Evolutionary conservation across 2,113 vertebrate genomes (phyloP).

Genomic region (Dissostichus mawsoni): DNA sequence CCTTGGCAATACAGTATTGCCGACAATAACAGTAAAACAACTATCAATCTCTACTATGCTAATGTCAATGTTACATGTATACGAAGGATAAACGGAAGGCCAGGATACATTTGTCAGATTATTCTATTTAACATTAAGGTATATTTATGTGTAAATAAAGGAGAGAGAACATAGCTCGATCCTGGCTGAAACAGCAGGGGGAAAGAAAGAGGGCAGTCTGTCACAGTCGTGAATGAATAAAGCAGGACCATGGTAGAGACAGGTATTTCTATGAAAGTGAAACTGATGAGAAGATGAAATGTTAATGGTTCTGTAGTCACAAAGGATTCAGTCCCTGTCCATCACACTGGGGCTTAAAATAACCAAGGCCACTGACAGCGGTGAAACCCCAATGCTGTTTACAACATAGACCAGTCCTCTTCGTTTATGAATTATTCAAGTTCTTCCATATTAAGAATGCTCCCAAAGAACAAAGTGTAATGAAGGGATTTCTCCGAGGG

Average conservation of each 20-base stretch:
- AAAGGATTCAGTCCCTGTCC: constrained; percentile 41
- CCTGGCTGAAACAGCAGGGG: not conserved
- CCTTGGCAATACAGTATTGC: not conserved
- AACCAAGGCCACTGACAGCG: constrained; percentile 51
- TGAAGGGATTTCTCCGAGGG: constrained; percentile 66
- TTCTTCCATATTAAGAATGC: constrained; percentile 65
- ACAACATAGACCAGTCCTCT: constrained; percentile 64
- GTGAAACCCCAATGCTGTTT: constrained; percentile 68
- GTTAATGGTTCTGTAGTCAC: constrained; percentile 55
- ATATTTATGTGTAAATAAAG: constrained; percentile 3
- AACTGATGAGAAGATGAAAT: constrained; percentile 67
- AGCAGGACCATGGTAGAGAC: constrained; percentile 39
- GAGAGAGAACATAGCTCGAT: constrained; percentile 1
- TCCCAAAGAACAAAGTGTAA: constrained; percentile 68
- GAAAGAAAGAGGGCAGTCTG: constrained; percentile 8
- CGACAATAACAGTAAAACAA: not conserved
- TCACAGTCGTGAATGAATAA: constrained; percentile 19
- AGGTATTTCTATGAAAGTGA: constrained; percentile 38
- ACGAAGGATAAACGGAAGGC: not conserved
- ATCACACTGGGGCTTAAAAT: constrained; percentile 74
- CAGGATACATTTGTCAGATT: not conserved
- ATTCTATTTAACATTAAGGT: not conserved
- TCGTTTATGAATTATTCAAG: constrained; percentile 75
- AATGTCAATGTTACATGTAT: not conserved
- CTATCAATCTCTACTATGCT: not conserved